Evolutionary conservation across 2,888 invertebrate species (phyloP).

Genomic region (Watsonalla binaria): DNA sequence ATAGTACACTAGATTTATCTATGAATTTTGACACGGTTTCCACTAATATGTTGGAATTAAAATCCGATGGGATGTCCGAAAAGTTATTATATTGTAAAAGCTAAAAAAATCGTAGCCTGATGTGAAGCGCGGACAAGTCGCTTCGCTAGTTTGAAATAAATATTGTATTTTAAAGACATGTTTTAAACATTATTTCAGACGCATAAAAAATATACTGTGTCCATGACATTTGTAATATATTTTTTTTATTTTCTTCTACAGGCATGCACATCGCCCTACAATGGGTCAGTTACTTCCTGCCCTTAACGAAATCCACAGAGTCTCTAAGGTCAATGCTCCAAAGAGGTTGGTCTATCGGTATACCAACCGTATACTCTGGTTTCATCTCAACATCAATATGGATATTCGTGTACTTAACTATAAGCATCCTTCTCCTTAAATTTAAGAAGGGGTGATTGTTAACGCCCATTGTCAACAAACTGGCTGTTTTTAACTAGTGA

Average conservation of each 20-base stretch:
- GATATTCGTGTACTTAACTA: slow-evolving; percentile 86
- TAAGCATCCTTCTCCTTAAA: slow-evolving; percentile 87
- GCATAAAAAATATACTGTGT: too few species aligned
- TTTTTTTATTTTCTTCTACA: slow-evolving; percentile 3
- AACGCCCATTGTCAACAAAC: too few species aligned
- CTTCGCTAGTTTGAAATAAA: slow-evolving; percentile 5
- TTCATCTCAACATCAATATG: slow-evolving; percentile 88
- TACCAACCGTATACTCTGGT: slow-evolving; percentile 87
- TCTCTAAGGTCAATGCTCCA: slow-evolving; percentile 91
- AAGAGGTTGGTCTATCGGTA: slow-evolving; percentile 87
- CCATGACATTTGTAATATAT: too few species aligned
- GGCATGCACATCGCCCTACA: slow-evolving; percentile 3
- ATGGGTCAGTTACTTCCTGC: slow-evolving; percentile 62
- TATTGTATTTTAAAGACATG: slow-evolving; percentile 4
- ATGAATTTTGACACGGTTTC: too few species aligned
- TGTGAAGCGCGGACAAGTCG: not conserved
- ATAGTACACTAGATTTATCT: too few species aligned
- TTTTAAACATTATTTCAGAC: too few species aligned
- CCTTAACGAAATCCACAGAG: slow-evolving; percentile 93
- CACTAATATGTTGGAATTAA: too few species aligned
- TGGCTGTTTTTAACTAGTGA: too few species aligned
- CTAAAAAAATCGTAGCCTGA: not conserved
- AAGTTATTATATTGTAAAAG: too few species aligned
- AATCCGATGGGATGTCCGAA: too few species aligned
- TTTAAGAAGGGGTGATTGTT: slow-evolving; percentile 87